Conservation (phyloP, 2,888 invertebrate genomes). For the Sipha maydis region DNA sequence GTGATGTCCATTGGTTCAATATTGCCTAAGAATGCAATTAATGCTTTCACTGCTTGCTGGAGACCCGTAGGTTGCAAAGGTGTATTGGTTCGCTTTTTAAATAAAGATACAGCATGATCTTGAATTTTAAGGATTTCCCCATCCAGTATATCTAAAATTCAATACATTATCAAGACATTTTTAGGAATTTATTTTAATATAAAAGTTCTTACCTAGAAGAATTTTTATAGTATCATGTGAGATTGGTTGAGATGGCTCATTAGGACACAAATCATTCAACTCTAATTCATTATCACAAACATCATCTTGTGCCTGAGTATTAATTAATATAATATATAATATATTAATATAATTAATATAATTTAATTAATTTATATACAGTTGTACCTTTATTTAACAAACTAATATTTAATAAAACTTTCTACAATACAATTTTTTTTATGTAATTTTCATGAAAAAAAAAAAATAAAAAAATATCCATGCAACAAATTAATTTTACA, state of each 20-base stretch:
- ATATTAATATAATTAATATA: constrained; percentile 13
- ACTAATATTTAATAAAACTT: no score
- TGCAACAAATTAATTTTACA: no score
- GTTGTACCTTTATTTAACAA: no score
- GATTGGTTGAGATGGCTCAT: constrained; percentile 78
- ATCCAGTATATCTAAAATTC: constrained; percentile 78
- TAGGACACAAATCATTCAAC: constrained; percentile 82
- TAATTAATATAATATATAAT: constrained; percentile 17
- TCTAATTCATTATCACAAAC: constrained; percentile 78
- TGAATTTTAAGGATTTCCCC: constrained; percentile 82
- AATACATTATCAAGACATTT: not conserved
- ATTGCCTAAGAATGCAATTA: constrained; percentile 87
- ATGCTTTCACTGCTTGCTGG: constrained; percentile 90
- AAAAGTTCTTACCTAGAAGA: constrained; percentile 75
- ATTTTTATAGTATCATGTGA: constrained; percentile 87
- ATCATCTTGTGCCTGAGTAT: constrained; percentile 78
- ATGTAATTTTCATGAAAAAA: no score
- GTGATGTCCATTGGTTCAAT: constrained; percentile 90
- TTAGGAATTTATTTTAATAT: not conserved
- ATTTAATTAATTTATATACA: constrained; percentile 32
- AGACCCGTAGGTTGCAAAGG: constrained; percentile 77
- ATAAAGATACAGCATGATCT: constrained; percentile 73
- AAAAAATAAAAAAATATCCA: no score
- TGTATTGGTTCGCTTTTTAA: constrained; percentile 64
- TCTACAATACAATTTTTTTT: no score